phyloP scores from a whole-genome alignment of 2,113 vertebrate species.

The Malurus cyaneus region DNA sequence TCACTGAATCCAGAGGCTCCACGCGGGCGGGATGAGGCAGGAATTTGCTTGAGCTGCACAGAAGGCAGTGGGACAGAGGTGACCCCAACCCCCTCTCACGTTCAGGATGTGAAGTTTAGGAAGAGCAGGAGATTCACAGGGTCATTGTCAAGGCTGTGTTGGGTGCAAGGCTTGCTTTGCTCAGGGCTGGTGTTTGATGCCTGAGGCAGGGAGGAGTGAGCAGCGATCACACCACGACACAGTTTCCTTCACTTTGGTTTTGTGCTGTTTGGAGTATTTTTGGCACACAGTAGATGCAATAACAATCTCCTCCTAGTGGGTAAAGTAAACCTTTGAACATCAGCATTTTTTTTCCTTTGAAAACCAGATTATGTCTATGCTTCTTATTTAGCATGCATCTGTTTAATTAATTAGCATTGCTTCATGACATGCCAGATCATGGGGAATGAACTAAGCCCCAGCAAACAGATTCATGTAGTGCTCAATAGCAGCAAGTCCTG shows the following conservation, averaged over 20 bases:
- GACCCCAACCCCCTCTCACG: neutral
- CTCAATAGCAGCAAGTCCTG: neutral
- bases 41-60: neutral
- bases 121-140: neutral
- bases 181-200: neutral
- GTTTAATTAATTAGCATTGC: neutral
- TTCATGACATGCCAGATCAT: neutral
- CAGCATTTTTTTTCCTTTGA: neutral
- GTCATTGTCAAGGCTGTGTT: neutral
- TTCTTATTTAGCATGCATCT: neutral
- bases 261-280: neutral
- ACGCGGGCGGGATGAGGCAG: fast-evolving
- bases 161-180: neutral
- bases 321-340: neutral
- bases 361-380: neutral
- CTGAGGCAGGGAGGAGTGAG: neutral
- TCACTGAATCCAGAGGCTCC: neutral
- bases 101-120: neutral
- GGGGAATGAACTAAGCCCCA: neutral
- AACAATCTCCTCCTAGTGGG: neutral
- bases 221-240: fast-evolving
- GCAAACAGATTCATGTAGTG: neutral
- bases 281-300: neutral
- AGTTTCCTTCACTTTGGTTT: neutral
- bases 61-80: neutral